Evolutionary conservation across 2,113 vertebrate species (phyloP), one percentile per base, ranked within the genome.

Genomic region (Struthidea cinerea): DNA sequence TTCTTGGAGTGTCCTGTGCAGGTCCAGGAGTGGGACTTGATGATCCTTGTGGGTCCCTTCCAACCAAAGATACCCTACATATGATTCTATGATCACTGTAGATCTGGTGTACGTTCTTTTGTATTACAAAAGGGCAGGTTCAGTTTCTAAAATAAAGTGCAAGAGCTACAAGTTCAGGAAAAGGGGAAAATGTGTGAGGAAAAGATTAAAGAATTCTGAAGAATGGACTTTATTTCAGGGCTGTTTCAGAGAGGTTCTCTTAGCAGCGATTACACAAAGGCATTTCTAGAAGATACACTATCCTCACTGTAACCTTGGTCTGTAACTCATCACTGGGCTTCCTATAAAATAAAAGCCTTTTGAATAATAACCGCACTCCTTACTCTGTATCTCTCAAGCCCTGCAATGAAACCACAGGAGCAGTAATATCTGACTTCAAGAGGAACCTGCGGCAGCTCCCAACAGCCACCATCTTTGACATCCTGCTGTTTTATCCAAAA

Each of bases 151-250:
- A 86, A 73, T 30, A 9, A 75, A 95, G 16, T 8, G 30, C 9
- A 74, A 73, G 27, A 84, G 27, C 23, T 47, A 20, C 27, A 50
- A 50, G 68, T 37, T 64, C n/a, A 83, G n/a, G 16, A 65, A 71
- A 59, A 33, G 9, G 7, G 11, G 9, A 14, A 44, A 70, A 63
- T 3, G 11, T 1, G 2, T 18, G 4, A 9, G 11, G 10, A 52
- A 64, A 50, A 84, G 30, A 74, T 21, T 3, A 33, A 49, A 60
- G 27, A 39, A 39, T 75, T 89, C 59, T 41, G n/a, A 84, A 81
- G 42, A 64, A 67, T 0, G 6, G 13, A 19, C 27, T 82, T 84
- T 57, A 61, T 49, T 78, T 84, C 77, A 81, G 27, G 35, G 22
- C 13, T 79, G 12, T 9, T 84, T 73, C 50, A 77, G 41, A 26